A percentile compares a stretch with the other conserved stretches of the same genome.
phyloP scores from a whole-genome alignment of 2,797 vertebrate species.

The Hypotaenidia philippensis region DNA sequence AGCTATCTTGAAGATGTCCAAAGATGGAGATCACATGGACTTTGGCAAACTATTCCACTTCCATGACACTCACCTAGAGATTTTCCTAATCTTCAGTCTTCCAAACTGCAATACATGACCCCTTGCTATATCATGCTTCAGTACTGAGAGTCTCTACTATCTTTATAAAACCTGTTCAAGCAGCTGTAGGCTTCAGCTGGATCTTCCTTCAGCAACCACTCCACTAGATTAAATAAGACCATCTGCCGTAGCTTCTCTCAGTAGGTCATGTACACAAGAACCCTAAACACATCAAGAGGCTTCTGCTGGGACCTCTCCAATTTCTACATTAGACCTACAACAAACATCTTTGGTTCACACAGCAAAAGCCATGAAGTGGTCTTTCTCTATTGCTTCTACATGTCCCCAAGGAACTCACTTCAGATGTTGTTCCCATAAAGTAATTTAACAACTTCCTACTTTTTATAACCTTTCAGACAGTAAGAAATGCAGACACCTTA shows the following conservation, averaged over 20 bases:
- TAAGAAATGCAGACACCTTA: background rate
- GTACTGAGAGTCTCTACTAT: background rate
- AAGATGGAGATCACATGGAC: background rate
- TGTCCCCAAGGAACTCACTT: background rate
- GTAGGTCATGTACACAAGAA: background rate
- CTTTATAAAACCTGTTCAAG: background rate
- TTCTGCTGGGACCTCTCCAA: background rate
- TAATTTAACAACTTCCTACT: background rate
- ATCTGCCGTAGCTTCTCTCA: background rate
- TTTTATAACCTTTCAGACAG: background rate
- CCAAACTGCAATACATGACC: background rate
- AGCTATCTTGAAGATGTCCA: background rate
- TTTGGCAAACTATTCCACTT: background rate
- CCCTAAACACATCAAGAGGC: fast-evolving
- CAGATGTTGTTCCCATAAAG: background rate
- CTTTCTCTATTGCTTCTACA: background rate
- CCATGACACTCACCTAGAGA: background rate
- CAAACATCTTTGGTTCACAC: background rate
- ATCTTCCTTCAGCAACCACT: background rate
- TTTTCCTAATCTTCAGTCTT: background rate
- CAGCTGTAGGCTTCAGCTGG: background rate
- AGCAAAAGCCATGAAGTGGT: background rate
- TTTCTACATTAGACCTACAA: background rate
- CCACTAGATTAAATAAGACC: background rate
- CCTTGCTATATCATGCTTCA: background rate